Evolutionary conservation across 2,113 vertebrate species (phyloP).

Genomic region (Sylvilagus bachmani): DNA sequence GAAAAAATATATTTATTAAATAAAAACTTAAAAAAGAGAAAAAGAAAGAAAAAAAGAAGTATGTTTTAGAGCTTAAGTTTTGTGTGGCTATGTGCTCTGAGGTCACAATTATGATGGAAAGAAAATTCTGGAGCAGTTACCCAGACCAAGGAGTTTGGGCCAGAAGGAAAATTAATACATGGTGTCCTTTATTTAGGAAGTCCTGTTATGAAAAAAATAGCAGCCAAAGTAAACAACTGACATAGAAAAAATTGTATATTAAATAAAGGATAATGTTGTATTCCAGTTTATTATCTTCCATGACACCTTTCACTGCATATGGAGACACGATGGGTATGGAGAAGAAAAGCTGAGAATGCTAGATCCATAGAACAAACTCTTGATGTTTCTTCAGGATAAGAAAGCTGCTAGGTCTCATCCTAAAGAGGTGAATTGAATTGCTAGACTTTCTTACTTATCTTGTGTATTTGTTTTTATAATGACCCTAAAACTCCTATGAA

Average conservation of each 20-base stretch:
- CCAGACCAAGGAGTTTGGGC: neutral
- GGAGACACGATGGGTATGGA: neutral
- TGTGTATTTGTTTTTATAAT: conserved; percentile 1
- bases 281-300: conserved; percentile 43
- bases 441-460: neutral
- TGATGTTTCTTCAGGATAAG: conserved; percentile 14
- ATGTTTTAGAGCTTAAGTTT: neutral
- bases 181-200: neutral
- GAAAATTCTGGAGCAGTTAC: neutral
- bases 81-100: neutral
- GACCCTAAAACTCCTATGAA: neutral
- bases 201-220: neutral
- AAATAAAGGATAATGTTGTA: neutral
- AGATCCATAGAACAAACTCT: neutral
- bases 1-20: no score
- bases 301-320: neutral
- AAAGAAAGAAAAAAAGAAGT: no score
- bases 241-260: conserved; percentile 8
- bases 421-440: neutral
- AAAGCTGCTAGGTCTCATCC: neutral
- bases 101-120: neutral
- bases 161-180: neutral
- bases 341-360: neutral
- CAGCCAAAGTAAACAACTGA: neutral
- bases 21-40: no score